Percentiles rank a stretch among this genome's conserved stretches.
Conservation (phyloP, 1,140 invertebrate genomes). For the Drosophila athabasca region DNA sequence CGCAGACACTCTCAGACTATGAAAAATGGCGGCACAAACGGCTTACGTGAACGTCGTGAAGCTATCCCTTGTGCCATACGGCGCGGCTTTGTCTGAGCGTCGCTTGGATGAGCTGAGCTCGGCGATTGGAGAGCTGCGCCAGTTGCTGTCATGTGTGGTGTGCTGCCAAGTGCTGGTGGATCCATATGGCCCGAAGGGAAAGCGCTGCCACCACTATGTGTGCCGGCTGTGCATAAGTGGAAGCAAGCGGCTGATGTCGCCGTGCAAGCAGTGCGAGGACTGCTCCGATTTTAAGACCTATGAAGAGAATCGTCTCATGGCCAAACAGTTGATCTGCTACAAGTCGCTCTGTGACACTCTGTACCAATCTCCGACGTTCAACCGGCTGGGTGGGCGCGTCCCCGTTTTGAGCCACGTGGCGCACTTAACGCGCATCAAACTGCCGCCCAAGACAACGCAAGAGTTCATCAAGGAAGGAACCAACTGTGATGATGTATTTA, state of each 20-base stretch:
- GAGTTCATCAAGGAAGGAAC: constrained; percentile 92
- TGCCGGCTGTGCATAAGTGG: constrained; percentile 92
- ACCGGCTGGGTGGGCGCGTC: constrained; percentile 32
- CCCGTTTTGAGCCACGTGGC: constrained; percentile 6
- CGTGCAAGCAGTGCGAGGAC: constrained; percentile 93
- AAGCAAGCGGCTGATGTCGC: constrained; percentile 92
- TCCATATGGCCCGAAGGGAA: constrained; percentile 90
- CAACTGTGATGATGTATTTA: constrained; percentile 90
- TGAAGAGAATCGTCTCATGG: constrained; percentile 91
- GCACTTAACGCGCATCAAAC: constrained; percentile 31
- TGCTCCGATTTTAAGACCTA: constrained; percentile 88
- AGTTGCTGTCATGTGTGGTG: constrained; percentile 94
- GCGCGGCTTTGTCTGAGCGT: constrained; percentile 84
- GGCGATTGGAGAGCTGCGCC: constrained; percentile 92
- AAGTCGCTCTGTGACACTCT: constrained; percentile 94
- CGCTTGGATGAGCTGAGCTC: constrained; percentile 92
- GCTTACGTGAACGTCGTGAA: constrained; percentile 48
- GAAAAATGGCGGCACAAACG: constrained; percentile 34
- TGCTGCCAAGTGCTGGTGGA: constrained; percentile 92
- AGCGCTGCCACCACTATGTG: constrained; percentile 94
- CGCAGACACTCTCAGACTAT: neutral
- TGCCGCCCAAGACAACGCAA: constrained; percentile 87
- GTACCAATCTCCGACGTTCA: constrained; percentile 88
- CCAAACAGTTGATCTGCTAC: constrained; percentile 93
- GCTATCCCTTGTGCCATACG: constrained; percentile 23